Evolutionary conservation across 2,113 vertebrate genomes (phyloP).

Genomic region (Clarias batrachus): DNA sequence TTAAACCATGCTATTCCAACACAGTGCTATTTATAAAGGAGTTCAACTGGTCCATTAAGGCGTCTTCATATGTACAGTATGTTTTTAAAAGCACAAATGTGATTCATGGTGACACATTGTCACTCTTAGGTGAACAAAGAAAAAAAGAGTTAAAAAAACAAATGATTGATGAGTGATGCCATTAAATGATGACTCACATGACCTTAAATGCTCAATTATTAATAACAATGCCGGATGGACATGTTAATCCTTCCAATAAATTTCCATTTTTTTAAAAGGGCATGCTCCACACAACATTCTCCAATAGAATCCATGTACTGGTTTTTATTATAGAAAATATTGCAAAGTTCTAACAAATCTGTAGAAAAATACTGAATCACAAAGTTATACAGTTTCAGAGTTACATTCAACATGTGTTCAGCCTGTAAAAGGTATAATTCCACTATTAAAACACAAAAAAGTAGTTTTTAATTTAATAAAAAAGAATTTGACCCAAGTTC

Average conservation of each 20-base stretch:
- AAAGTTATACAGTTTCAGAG: background rate
- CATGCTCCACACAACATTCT: too few species aligned
- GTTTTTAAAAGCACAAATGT: background rate
- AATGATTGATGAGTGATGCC: background rate
- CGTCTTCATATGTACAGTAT: background rate
- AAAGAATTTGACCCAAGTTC: too few species aligned
- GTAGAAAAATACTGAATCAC: background rate
- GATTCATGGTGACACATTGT: background rate
- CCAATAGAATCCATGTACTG: background rate
- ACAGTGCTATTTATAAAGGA: background rate
- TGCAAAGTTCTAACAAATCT: background rate
- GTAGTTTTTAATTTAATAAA: background rate
- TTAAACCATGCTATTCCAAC: background rate
- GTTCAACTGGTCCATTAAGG: background rate
- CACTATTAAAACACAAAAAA: too few species aligned
- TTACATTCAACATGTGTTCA: background rate
- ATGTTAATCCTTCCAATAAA: background rate
- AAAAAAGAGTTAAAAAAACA: background rate
- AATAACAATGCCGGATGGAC: background rate
- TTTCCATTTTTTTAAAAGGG: too few species aligned
- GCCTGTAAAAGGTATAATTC: background rate
- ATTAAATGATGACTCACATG: background rate
- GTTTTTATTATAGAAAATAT: background rate
- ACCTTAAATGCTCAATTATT: background rate
- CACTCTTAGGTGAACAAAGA: background rate